Conservation (phyloP, 2,797 vertebrate genomes). For the Coregonus sp. region DNA sequence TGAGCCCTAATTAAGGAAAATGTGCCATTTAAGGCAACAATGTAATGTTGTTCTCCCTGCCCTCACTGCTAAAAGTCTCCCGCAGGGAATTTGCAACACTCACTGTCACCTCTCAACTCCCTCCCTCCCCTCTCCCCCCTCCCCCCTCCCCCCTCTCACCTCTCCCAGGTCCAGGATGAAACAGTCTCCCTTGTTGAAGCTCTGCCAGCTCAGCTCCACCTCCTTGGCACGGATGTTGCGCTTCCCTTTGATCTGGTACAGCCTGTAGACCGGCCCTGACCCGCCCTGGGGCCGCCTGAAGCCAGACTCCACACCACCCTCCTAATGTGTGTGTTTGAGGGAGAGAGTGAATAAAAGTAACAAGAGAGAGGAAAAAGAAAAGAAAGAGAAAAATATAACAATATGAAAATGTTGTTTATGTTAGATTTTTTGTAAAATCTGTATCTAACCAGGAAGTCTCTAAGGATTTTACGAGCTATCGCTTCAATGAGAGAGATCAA, state of each 20-base stretch:
- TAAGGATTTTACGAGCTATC: no score
- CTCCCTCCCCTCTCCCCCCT: background rate
- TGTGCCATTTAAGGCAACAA: no score
- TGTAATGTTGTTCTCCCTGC: background rate
- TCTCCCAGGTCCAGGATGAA: conserved; percentile 87
- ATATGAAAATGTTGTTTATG: background rate
- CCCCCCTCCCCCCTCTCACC: conserved; percentile 41
- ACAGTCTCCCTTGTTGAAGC: conserved; percentile 92
- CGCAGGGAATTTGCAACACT: no score
- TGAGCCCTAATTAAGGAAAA: no score
- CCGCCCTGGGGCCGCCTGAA: conserved; percentile 72
- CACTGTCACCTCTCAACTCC: background rate
- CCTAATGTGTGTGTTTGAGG: conserved; percentile 66
- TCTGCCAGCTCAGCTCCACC: conserved; percentile 81
- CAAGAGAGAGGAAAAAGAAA: background rate
- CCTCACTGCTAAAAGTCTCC: background rate
- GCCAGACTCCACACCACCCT: conserved; percentile 86
- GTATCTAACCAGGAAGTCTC: no score
- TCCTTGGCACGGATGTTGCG: conserved; percentile 87
- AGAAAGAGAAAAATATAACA: background rate
- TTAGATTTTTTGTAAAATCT: no score
- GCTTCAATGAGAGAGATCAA: no score
- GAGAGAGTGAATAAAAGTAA: background rate
- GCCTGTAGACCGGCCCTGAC: conserved; percentile 57
- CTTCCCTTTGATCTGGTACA: conserved; percentile 93